Base-by-base conservation (phyloP, 2,888 invertebrate genomes). In the Frankliniella fusca region DNA sequence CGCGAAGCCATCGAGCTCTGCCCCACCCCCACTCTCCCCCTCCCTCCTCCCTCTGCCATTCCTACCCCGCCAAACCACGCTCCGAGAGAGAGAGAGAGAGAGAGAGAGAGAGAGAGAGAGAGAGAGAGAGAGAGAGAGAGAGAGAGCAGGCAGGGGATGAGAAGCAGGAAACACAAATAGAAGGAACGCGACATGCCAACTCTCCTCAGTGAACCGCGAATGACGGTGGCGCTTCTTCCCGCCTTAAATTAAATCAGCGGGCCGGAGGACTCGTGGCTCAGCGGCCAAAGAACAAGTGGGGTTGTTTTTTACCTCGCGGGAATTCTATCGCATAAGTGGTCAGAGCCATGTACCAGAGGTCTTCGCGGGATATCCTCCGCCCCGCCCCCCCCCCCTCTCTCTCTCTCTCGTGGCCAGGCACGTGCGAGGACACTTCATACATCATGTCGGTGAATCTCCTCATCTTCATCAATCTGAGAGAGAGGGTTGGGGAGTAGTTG, bases 131-230 rank as follows among this genome's bases (percentile, higher is more conserved):
- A n/a, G n/a, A 65, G 65, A 65, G 65, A 65, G 65, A 3, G 65
- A 65, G 65, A 65, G 65, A 15, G n/a, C 20, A 23, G 8, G 12
- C 70, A 23, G 70, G 70, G 27, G 27, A 76, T 76, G 70, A 76
- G 70, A 76, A 76, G 23, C 70, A 27, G 70, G 27, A 27, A 76
- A 76, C 70, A 76, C 70, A 76, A 76, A 76, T 27, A 76, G 27
- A 76, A 76, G 27, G 70, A 27, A 76, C 27, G 38, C 38, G 15
- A 27, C 70, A 76, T 23, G 23, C 70, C 27, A 76, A 76, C 70
- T 76, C 70, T 38, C 23, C 70, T 38, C 23, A 76, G 70, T 76
- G 27, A 76, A 76, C 23, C 70, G 70, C 27, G 70, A 38, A 38
- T 38, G 38, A 38, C 38, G 38, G 38, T 5, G 5, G 38, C 38